Percentiles rank a stretch among this genome's conserved stretches.
Evolutionary conservation across 2,888 invertebrate species (phyloP).

Genomic region (Acleris emargana): DNA sequence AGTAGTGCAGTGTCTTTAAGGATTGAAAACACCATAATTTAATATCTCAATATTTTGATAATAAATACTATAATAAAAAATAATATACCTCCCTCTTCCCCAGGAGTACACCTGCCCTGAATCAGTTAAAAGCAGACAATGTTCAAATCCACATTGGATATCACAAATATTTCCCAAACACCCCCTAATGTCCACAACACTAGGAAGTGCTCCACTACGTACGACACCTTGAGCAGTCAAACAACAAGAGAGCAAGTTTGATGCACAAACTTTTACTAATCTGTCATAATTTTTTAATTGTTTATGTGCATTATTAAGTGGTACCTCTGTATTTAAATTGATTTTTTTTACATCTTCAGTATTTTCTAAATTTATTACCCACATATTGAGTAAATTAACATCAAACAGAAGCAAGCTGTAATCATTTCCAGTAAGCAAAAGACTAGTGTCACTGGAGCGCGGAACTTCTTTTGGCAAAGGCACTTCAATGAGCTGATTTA

Average conservation of each 20-base stretch:
- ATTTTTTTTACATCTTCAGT: slow-evolving; percentile 49
- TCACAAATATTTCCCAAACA: slow-evolving; percentile 82
- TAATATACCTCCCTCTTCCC: slow-evolving; percentile 90
- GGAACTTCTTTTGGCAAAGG: slow-evolving; percentile 51
- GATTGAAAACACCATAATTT: background rate
- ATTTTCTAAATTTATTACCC: slow-evolving; percentile 57
- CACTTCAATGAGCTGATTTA: slow-evolving; percentile 52
- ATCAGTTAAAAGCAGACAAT: slow-evolving; percentile 87
- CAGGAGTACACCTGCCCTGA: slow-evolving; percentile 90
- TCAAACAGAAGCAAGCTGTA: slow-evolving; percentile 56
- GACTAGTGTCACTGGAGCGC: slow-evolving; percentile 27
- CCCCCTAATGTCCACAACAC: slow-evolving; percentile 82
- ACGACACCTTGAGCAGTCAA: slow-evolving; percentile 66
- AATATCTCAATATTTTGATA: background rate
- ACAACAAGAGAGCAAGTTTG: slow-evolving; percentile 56
- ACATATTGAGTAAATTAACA: slow-evolving; percentile 49
- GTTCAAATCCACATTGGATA: slow-evolving; percentile 91
- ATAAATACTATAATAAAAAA: too few species aligned
- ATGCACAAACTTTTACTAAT: slow-evolving; percentile 51
- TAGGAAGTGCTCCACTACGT: slow-evolving; percentile 84
- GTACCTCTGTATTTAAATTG: slow-evolving; percentile 51
- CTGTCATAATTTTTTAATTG: slow-evolving; percentile 43
- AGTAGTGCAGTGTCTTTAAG: background rate
- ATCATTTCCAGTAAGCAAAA: slow-evolving; percentile 64
- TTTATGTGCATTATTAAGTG: slow-evolving; percentile 49